These are phyloP conservation scores for Tipula helvola DNA, from an alignment of 2,888 invertebrate genomes.

Conservation along the genomic window DNA sequence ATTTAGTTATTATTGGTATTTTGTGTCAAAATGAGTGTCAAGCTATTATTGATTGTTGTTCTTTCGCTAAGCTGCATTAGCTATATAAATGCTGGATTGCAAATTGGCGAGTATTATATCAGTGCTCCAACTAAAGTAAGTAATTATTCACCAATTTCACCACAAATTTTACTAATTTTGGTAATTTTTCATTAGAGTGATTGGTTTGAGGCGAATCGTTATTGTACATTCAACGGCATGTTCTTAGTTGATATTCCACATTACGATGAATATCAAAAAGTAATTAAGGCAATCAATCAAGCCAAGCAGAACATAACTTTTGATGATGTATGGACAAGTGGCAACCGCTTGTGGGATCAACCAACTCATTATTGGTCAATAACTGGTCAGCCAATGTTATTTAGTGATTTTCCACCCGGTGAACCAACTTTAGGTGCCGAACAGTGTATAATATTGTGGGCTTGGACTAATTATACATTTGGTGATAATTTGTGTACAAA, in stretches of 20 bases:
- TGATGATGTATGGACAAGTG: neutral
- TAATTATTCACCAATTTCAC: neutral
- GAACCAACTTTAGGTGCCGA: neutral
- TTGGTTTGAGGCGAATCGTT: neutral
- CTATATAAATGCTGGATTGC: neutral
- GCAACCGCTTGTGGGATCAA: neutral
- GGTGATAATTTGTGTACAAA: neutral
- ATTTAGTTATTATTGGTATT: neutral
- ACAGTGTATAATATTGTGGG: neutral
- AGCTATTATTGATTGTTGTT: neutral
- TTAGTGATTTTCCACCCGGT: neutral
- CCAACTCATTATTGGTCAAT: neutral
- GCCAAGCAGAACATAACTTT: neutral
- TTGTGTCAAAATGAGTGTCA: neutral
- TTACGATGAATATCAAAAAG: neutral
- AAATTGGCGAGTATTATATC: neutral
- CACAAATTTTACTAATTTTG: neutral
- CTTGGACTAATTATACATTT: neutral
- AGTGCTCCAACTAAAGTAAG: neutral
- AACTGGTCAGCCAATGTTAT: neutral
- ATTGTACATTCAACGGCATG: neutral
- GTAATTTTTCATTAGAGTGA: neutral
- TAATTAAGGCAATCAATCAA: neutral
- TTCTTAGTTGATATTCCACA: neutral
- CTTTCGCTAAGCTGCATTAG: neutral